Evolutionary conservation across 2,113 vertebrate genomes (phyloP).

Genomic region (Equus quagga): DNA sequence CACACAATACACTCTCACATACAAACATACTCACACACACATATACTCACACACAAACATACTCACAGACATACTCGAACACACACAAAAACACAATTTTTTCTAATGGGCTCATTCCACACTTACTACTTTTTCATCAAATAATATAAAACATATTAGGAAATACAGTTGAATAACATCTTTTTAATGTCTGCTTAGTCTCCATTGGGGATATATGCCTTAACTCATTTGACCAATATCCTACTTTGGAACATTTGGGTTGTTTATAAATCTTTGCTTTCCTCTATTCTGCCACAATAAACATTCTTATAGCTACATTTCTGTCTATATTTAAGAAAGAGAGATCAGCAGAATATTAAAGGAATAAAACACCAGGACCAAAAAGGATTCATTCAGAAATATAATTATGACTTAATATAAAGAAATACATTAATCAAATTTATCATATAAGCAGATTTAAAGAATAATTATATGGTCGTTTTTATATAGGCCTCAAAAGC

Average conservation of each 20-base stretch:
- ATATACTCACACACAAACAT: not conserved
- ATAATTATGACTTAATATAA: not conserved
- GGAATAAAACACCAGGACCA: not conserved
- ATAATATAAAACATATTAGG: not conserved
- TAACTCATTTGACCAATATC: constrained; percentile 21
- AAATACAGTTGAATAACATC: not conserved
- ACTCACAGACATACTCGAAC: not conserved
- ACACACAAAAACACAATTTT: not conserved
- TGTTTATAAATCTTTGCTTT: not conserved
- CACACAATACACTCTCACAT: not conserved
- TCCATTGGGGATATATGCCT: not conserved
- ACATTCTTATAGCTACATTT: not conserved
- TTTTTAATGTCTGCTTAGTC: not conserved
- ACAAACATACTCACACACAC: not conserved
- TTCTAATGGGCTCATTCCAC: not conserved
- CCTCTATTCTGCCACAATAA: not conserved
- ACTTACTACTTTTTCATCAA: not conserved
- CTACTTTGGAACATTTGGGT: not conserved
- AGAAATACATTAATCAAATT: constrained; percentile 1
- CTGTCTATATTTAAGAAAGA: not conserved
- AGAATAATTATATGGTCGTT: not conserved
- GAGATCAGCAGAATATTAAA: constrained; percentile 25
- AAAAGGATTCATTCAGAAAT: not conserved
- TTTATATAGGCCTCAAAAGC: not conserved
- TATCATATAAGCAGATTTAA: not conserved